Evolutionary conservation across 2,113 vertebrate genomes (phyloP).

Genomic region (Ifrita kowaldi): DNA sequence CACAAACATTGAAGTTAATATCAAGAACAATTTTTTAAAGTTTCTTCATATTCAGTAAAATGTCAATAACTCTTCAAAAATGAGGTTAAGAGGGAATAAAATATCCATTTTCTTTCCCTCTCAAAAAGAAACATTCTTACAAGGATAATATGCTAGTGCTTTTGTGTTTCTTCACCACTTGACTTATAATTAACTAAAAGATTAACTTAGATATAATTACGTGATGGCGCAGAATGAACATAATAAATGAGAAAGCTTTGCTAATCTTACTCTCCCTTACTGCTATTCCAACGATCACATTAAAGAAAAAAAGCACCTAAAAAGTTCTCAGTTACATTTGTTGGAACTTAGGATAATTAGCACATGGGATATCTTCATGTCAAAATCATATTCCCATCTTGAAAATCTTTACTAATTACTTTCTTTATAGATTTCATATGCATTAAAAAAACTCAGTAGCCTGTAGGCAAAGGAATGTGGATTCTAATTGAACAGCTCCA

Average conservation of each 20-base stretch:
- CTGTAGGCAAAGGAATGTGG: not conserved
- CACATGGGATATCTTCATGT: not conserved
- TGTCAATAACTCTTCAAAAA: not conserved
- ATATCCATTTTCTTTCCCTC: not conserved
- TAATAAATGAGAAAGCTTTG: not conserved
- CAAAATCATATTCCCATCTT: not conserved
- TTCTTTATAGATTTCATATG: not conserved
- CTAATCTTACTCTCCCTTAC: not conserved
- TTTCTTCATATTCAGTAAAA: not conserved
- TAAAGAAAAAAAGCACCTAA: not conserved
- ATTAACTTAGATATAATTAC: not conserved
- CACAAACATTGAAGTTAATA: not conserved
- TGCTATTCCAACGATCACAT: not conserved
- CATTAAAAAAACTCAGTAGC: not conserved
- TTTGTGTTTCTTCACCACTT: not conserved
- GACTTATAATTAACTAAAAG: not conserved
- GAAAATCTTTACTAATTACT: slow-evolving; percentile 15
- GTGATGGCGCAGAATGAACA: not conserved
- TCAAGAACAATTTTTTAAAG: not conserved
- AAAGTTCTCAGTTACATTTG: not conserved
- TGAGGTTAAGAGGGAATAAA: not conserved
- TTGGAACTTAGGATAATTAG: not conserved
- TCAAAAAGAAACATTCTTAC: not conserved
- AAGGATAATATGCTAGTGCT: not conserved
- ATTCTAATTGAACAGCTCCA: not conserved